Conservation (phyloP, 2,797 vertebrate species). For the Sciurus vulgaris region DNA sequence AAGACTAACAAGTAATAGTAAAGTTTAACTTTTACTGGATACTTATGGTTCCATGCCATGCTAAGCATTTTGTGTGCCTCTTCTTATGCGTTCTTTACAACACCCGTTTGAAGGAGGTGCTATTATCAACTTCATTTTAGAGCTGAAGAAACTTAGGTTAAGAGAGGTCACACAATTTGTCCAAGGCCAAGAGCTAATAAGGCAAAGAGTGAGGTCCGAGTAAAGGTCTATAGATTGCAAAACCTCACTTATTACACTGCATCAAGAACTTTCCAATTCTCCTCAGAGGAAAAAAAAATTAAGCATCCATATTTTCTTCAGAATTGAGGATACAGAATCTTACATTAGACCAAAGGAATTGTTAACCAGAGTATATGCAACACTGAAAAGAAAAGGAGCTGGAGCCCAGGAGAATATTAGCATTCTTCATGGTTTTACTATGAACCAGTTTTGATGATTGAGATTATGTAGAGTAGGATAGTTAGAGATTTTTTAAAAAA, state of each 20-base stretch:
- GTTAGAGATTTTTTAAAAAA: background rate
- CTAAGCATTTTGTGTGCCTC: background rate
- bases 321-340: background rate
- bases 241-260: background rate
- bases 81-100: background rate
- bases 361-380: conserved; percentile 8
- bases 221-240: background rate
- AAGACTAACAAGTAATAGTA: background rate
- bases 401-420: background rate
- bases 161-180: background rate
- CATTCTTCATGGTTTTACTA: background rate
- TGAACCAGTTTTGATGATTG: background rate
- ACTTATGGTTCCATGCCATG: background rate
- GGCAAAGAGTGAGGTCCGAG: background rate
- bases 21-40: conserved; percentile 43
- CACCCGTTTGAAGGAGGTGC: background rate
- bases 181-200: background rate
- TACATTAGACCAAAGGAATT: background rate
- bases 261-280: conserved; percentile 26
- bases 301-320: background rate
- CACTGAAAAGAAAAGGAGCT: background rate
- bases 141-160: conserved; percentile 11
- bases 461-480: background rate
- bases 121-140: background rate
- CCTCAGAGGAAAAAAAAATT: background rate